These are phyloP conservation scores for Epizoanthus rinbou DNA, from an alignment of 92 coral and sea anemone genomes.

Conservation along the genomic window DNA sequence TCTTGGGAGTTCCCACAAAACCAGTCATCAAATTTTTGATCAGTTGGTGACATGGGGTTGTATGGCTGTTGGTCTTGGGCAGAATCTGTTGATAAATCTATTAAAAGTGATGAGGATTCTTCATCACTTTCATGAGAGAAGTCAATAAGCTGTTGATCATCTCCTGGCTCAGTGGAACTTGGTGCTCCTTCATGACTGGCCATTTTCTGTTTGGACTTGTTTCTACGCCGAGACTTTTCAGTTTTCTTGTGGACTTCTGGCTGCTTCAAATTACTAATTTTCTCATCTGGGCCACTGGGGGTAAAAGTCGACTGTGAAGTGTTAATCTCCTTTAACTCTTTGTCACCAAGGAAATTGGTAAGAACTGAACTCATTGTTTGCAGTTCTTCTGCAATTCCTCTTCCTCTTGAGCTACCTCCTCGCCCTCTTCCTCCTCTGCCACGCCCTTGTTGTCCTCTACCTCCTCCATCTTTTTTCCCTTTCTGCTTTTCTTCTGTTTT, in stretches of 20 bases:
- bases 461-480: background rate
- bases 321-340: background rate
- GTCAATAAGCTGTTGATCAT: conserved; percentile 14
- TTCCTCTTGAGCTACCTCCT: background rate
- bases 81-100: conserved; percentile 23
- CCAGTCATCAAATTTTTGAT: conserved; percentile 1
- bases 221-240: background rate
- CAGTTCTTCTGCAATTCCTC: background rate
- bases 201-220: background rate
- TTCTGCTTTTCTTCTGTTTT: too few species aligned
- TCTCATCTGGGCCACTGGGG: background rate
- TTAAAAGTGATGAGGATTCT: conserved; percentile 22
- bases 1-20: background rate
- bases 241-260: background rate
- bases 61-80: background rate
- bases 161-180: background rate
- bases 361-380: too few species aligned
- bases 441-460: background rate
- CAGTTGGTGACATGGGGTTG: background rate
- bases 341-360: background rate
- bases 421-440: conserved; percentile 3
- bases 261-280: background rate
- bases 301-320: background rate
- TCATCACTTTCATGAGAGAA: conserved; percentile 33
- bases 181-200: background rate